These are phyloP conservation scores for Rhagophthalmus giganteus DNA, from an alignment of 2,888 invertebrate genomes.

Conservation along the genomic window DNA sequence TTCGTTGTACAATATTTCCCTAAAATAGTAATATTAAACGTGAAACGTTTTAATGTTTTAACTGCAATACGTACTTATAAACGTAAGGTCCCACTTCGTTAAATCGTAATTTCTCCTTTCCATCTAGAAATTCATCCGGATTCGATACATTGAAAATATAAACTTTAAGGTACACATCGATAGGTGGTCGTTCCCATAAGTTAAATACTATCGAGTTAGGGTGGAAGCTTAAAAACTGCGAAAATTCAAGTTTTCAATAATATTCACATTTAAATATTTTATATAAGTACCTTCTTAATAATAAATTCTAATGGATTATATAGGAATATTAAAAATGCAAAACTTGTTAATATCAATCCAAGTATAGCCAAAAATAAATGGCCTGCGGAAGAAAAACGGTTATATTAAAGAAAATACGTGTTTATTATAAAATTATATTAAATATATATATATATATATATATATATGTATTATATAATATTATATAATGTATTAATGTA, in stretches of 20 bases:
- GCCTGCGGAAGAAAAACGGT: conserved; percentile 44
- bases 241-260: too few species aligned
- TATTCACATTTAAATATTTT: background rate
- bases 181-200: conserved; percentile 68
- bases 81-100: conserved; percentile 79
- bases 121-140: conserved; percentile 65
- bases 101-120: conserved; percentile 68
- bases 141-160: conserved; percentile 85
- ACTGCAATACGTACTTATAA: conserved; percentile 82
- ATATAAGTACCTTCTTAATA: conserved; percentile 43
- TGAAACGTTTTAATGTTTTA: too few species aligned
- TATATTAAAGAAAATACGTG: too few species aligned
- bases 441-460: too few species aligned
- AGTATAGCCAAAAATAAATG: conserved; percentile 46
- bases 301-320: conserved; percentile 48
- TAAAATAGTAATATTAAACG: conserved; percentile 56
- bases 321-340: conserved; percentile 47
- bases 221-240: too few species aligned
- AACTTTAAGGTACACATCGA: conserved; percentile 66
- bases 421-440: too few species aligned
- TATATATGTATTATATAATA: too few species aligned
- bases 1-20: conserved; percentile 69
- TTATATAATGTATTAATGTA: too few species aligned
- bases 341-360: conserved; percentile 46
- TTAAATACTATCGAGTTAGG: conserved; percentile 62